phyloP scores from a whole-genome alignment of 2,113 vertebrate species.

The Dipodomys ordii region DNA sequence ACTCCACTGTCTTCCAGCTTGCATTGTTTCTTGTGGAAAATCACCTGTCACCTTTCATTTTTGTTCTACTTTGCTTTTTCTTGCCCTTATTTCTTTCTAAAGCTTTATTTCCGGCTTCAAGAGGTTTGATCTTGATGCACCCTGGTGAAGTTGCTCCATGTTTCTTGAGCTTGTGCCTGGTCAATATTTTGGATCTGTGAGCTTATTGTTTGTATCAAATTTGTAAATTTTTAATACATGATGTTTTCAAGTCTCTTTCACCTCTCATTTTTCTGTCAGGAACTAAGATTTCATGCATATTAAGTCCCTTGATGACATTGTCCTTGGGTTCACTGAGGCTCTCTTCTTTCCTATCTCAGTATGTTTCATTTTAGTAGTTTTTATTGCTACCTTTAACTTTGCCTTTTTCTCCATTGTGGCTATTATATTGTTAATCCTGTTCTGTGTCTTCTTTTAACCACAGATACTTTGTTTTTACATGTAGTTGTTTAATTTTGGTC shows the following conservation, averaged over 20 bases:
- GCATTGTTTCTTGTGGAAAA: neutral
- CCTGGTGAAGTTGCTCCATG: neutral
- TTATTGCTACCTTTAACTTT: neutral
- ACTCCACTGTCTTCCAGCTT: neutral
- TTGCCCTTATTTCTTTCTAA: neutral
- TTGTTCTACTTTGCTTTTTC: neutral
- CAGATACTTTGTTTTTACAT: neutral
- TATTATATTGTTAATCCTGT: too few species aligned
- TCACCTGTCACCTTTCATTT: neutral
- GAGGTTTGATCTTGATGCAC: neutral
- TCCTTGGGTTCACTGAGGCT: neutral
- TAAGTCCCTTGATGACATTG: neutral
- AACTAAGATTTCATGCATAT: neutral
- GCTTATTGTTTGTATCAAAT: neutral
- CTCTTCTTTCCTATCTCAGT: neutral
- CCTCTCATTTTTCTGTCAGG: neutral
- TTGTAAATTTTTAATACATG: neutral
- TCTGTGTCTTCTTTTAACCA: neutral
- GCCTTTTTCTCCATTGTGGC: neutral
- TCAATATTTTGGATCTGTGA: neutral
- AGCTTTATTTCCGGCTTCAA: neutral
- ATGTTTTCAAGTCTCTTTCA: neutral
- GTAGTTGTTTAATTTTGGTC: neutral
- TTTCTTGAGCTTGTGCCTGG: neutral
- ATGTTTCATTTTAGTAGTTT: neutral